Conservation (phyloP, 2,797 vertebrate genomes). For the Sebastes steindachneri region DNA sequence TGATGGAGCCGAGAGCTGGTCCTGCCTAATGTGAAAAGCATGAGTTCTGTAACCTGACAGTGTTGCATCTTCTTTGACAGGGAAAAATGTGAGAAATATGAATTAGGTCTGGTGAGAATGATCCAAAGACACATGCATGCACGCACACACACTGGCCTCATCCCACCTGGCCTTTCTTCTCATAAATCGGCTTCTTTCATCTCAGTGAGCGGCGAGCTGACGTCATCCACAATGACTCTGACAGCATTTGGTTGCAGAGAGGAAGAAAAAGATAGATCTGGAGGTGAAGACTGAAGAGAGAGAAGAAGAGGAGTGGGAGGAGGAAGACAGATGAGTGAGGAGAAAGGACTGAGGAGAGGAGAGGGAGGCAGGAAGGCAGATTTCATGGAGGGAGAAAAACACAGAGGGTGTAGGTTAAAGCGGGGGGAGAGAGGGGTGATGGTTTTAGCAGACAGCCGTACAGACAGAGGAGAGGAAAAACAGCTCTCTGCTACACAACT, state of each 20-base stretch:
- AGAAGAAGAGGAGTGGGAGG: background rate
- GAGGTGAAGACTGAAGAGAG: constrained; percentile 15
- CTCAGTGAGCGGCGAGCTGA: constrained; percentile 28
- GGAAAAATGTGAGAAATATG: background rate
- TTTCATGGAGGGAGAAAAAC: constrained; percentile 36
- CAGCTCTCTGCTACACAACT: constrained; percentile 38
- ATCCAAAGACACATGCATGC: background rate
- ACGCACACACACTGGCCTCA: background rate
- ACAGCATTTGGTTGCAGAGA: constrained; percentile 26
- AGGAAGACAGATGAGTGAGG: constrained; percentile 10
- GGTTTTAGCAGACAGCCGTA: constrained; percentile 73
- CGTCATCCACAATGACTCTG: constrained; percentile 47
- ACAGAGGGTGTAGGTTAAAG: constrained; percentile 32
- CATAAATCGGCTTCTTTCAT: constrained; percentile 45
- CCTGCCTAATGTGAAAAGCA: background rate
- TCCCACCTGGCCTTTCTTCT: constrained; percentile 3
- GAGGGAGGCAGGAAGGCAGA: background rate
- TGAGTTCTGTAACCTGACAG: background rate
- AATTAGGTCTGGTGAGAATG: background rate
- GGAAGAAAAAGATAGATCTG: constrained; percentile 13
- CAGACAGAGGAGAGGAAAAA: constrained; percentile 53
- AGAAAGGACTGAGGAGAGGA: background rate
- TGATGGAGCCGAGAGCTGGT: background rate
- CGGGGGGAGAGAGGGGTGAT: constrained; percentile 56
- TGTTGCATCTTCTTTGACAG: background rate